A percentile compares a stretch with the other conserved stretches of the same genome.
Conservation (phyloP, 2,888 invertebrate species). For the Phrixothrix hirtus region DNA sequence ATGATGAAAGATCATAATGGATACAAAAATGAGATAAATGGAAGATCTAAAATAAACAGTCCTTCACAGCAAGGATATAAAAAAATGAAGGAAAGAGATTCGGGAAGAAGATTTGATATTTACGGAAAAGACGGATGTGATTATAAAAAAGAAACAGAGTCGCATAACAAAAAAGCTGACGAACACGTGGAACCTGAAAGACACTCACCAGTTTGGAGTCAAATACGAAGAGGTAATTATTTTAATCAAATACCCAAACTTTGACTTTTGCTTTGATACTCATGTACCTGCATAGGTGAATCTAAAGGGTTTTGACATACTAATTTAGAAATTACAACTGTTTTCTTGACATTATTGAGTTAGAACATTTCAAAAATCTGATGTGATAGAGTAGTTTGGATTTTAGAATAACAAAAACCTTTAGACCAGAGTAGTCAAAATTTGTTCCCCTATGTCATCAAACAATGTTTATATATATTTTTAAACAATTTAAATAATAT, state of each 20-base stretch:
- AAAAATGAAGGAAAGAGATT: slow-evolving; percentile 33
- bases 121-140: slow-evolving; percentile 50
- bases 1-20: slow-evolving; percentile 8
- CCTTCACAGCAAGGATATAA: slow-evolving; percentile 33
- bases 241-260: background rate
- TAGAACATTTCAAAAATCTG: no score
- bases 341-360: no score
- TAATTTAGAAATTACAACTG: no score
- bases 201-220: slow-evolving; percentile 55
- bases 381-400: no score
- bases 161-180: slow-evolving; percentile 30
- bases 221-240: slow-evolving; percentile 51
- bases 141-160: slow-evolving; percentile 43
- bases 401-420: no score
- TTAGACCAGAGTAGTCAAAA: no score
- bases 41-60: slow-evolving; percentile 17
- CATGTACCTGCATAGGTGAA: no score
- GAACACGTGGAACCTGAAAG: slow-evolving; percentile 34
- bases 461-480: no score
- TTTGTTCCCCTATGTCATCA: no score
- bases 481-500: no score
- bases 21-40: slow-evolving; percentile 16
- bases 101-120: slow-evolving; percentile 46
- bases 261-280: no score
- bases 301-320: no score